These are phyloP conservation scores for Perithous albicinctus DNA, from an alignment of 2,888 invertebrate genomes.

Conservation along the genomic window DNA sequence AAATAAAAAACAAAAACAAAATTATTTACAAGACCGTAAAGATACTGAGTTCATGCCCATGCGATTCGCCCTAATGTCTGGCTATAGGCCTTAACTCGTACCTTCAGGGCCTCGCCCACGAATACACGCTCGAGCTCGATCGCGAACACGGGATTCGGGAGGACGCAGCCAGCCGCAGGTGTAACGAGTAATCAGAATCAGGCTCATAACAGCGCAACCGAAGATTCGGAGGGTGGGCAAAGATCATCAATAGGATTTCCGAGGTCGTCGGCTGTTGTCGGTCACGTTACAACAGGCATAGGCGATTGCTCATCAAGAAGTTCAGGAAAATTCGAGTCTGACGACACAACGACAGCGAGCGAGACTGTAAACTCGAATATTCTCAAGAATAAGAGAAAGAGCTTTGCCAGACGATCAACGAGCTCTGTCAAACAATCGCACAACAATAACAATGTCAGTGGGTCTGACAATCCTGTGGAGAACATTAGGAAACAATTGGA, in stretches of 20 bases:
- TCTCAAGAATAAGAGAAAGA: conserved; percentile 77
- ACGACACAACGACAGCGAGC: conserved; percentile 83
- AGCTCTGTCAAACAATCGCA: conserved; percentile 78
- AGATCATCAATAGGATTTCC: conserved; percentile 71
- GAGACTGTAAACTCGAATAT: conserved; percentile 81
- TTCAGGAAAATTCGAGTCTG: conserved; percentile 80
- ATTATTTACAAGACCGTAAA: conserved; percentile 77
- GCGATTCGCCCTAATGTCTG: conserved; percentile 84
- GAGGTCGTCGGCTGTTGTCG: conserved; percentile 61
- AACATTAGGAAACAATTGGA: conserved; percentile 92
- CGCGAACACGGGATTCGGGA: conserved; percentile 73
- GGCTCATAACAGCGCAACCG: conserved; percentile 62
- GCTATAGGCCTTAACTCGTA: conserved; percentile 85
- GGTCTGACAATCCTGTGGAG: conserved; percentile 88
- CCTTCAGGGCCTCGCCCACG: conserved; percentile 83
- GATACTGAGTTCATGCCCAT: conserved; percentile 83
- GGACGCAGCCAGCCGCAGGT: conserved; percentile 35
- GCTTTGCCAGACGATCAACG: conserved; percentile 81
- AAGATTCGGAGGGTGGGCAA: conserved; percentile 71
- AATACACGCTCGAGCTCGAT: conserved; percentile 80
- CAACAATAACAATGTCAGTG: conserved; percentile 79
- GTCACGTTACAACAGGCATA: conserved; percentile 7
- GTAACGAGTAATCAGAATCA: conserved; percentile 45
- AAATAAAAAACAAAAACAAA: conserved; percentile 8
- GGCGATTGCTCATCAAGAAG: conserved; percentile 69